Evolutionary conservation across 2,113 vertebrate species (phyloP), one percentile per base, ranked within the genome.

Genomic region (Vombatus ursinus): DNA sequence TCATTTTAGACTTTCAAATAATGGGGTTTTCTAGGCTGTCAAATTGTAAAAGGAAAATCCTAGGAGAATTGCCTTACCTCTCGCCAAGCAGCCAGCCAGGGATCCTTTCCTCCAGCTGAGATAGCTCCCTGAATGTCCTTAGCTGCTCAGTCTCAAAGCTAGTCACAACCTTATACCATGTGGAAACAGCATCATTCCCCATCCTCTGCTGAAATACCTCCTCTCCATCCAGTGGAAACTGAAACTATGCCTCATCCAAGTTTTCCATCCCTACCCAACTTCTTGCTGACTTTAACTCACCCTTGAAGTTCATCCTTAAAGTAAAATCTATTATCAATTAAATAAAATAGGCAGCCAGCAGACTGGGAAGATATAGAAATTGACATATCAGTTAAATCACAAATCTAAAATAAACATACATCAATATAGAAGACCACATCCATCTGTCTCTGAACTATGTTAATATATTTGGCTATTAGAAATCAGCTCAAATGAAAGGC

Each of bases 391-490:
- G 92, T 92, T 96, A 96, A 96, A 94, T 95, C 94, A 52, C 52
- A 98, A 96, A 95, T 97, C 91, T 94, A 96, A 95, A 97, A 96
- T 94, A 97, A 98, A 91, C 11, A 91, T 48, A 47, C 23, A 92
- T 92, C 50, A 95, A 44, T 95, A 96, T 92, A 77, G 96, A 97
- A 97, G 94, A 97, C 77, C 94, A 94, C 84, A 98, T 6, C 90
- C 91, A 91, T 47, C 90, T 90, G 89, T 47, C 91, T 91, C 54
- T 95, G 84, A 48, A 92, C 96, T 96, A n/a, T 77, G 97, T 93
- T 94, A 95, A 90, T 52, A 90, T 93, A 77, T 49, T 95, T 84
- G 93, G 23, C 50, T 54, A 24, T 31, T 96, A 50, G 57, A 98
- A 98, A 91, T 97, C 90, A 95, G n/a, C 97, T 96, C 93, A 8